Evolutionary conservation across 2,888 invertebrate genomes (phyloP).

Genomic region (Polyploca ridens): DNA sequence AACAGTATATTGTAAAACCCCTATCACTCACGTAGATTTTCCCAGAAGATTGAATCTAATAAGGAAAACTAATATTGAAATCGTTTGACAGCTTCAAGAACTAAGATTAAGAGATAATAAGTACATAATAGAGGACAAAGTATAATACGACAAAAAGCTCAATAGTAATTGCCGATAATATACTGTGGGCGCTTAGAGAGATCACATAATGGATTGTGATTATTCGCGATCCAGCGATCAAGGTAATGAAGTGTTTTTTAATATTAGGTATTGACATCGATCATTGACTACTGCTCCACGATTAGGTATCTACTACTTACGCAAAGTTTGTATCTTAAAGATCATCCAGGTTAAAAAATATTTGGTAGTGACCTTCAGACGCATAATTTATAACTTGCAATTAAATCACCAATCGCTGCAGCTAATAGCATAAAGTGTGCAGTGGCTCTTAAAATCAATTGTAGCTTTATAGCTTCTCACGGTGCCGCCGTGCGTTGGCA

Average conservation of each 20-base stretch:
- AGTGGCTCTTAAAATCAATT: conserved; percentile 52
- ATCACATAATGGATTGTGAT: not conserved
- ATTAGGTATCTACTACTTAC: too few relatives aligned
- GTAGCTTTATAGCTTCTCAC: conserved; percentile 41
- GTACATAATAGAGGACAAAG: conserved; percentile 1
- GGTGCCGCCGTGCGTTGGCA: conserved; percentile 32
- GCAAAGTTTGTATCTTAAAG: not conserved
- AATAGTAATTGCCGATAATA: not conserved
- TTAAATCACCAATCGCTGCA: not conserved
- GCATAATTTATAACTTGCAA: not conserved
- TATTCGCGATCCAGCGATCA: not conserved
- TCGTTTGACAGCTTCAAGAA: not conserved
- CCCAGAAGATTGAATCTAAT: not conserved
- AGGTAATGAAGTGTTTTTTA: too few relatives aligned
- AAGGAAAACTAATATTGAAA: conserved; percentile 8
- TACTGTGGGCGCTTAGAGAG: not conserved
- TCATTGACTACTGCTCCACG: too few relatives aligned
- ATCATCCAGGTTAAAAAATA: not conserved
- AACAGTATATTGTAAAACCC: not conserved
- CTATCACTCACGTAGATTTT: not conserved
- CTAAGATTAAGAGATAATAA: not conserved
- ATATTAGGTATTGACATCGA: too few relatives aligned
- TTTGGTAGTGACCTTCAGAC: too few relatives aligned
- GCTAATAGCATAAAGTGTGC: conserved; percentile 28
- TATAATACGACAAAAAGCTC: not conserved